These are phyloP conservation scores for Rhipidura dahli DNA, from an alignment of 2,113 vertebrate genomes.

Conservation along the genomic window DNA sequence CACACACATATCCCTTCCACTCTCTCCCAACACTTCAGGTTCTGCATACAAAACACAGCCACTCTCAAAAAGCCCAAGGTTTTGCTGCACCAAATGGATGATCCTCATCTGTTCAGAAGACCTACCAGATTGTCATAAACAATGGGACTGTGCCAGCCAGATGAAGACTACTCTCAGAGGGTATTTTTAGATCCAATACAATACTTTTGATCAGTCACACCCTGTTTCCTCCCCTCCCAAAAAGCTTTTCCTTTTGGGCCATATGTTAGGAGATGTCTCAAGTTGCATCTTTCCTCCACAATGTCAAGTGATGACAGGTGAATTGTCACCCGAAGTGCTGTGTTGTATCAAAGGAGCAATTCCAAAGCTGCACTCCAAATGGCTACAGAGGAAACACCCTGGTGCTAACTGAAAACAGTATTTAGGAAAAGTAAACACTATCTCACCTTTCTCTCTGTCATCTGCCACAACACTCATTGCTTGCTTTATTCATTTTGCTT, in stretches of 20 bases:
- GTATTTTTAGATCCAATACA: neutral
- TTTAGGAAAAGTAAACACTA: conserved; percentile 37
- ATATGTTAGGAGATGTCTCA: neutral
- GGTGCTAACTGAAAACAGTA: conserved; percentile 31
- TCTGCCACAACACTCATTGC: conserved; percentile 24
- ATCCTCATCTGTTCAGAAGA: neutral
- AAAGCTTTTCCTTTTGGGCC: neutral
- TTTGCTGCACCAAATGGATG: neutral
- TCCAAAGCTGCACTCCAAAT: conserved; percentile 3
- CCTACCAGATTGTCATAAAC: neutral
- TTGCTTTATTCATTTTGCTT: conserved; percentile 37
- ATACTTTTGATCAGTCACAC: neutral
- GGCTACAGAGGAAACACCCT: neutral
- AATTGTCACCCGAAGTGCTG: neutral
- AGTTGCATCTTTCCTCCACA: neutral
- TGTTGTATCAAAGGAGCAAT: neutral
- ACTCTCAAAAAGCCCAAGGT: neutral
- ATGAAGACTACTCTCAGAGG: neutral
- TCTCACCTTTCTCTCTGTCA: neutral
- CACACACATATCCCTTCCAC: accelerated
- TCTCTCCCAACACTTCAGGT: neutral
- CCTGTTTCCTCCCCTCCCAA: neutral
- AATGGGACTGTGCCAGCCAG: neutral
- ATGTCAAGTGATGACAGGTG: conserved; percentile 2
- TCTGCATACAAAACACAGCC: neutral